These are phyloP conservation scores for Setipinna tenuifilis DNA, from an alignment of 2,797 vertebrate species.

Conservation along the genomic window DNA sequence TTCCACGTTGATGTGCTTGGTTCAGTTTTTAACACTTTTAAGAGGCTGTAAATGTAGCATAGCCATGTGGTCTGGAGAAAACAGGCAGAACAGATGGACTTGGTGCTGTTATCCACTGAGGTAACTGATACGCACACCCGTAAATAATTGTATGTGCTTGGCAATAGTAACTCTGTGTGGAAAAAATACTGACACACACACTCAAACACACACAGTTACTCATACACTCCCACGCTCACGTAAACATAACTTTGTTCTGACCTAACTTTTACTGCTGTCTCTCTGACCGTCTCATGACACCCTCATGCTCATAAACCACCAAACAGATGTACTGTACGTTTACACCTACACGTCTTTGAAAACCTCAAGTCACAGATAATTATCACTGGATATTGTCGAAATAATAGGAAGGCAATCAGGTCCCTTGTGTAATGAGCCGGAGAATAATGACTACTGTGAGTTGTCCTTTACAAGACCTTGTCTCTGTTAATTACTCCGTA, in stretches of 20 bases:
- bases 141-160: slow-evolving; percentile 23
- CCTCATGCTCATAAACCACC: neutral
- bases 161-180: neutral
- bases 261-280: neutral
- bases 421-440: neutral
- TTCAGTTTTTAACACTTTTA: neutral
- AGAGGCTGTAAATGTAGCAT: neutral
- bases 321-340: neutral
- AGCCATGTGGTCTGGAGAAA: neutral
- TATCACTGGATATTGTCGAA: neutral
- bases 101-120: neutral
- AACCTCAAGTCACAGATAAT: neutral
- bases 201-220: neutral
- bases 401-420: slow-evolving; percentile 6
- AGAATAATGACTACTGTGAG: neutral
- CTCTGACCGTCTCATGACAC: neutral
- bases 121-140: neutral
- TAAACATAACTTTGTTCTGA: neutral
- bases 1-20: neutral
- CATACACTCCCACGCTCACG: neutral
- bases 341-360: slow-evolving; percentile 4
- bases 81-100: neutral
- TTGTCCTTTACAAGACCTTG: neutral
- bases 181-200: neutral
- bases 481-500: neutral